These are phyloP conservation scores for Willowsia nigromaculata DNA, from an alignment of 2,888 invertebrate species.

Conservation along the genomic window DNA sequence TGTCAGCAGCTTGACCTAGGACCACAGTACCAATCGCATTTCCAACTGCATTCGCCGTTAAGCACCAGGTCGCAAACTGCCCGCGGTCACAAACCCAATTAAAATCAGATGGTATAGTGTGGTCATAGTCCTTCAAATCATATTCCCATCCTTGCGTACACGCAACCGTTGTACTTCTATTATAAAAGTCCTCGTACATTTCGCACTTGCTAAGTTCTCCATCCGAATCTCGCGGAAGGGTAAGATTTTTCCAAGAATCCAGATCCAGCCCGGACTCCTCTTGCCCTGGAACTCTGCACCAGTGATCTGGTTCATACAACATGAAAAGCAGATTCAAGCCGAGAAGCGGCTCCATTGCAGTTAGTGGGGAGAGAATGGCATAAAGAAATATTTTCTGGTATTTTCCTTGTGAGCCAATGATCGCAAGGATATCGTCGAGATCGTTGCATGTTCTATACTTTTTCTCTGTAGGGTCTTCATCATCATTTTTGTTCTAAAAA, in stretches of 20 bases:
- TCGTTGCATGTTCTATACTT: slow-evolving; percentile 63
- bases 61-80: slow-evolving; percentile 74
- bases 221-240: slow-evolving; percentile 81
- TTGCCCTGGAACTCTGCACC: slow-evolving; percentile 83
- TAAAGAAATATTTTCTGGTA: slow-evolving; percentile 76
- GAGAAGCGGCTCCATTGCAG: slow-evolving; percentile 70
- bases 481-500: slow-evolving; percentile 36
- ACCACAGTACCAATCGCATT: slow-evolving; percentile 82
- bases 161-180: slow-evolving; percentile 79
- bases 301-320: slow-evolving; percentile 80
- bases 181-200: slow-evolving; percentile 63
- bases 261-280: slow-evolving; percentile 78
- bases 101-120: slow-evolving; percentile 82
- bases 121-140: slow-evolving; percentile 82
- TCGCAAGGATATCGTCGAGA: slow-evolving; percentile 72
- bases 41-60: slow-evolving; percentile 68
- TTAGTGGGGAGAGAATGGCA: slow-evolving; percentile 72
- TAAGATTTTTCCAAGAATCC: slow-evolving; percentile 82
- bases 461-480: slow-evolving; percentile 25
- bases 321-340: slow-evolving; percentile 72
- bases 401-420: slow-evolving; percentile 75
- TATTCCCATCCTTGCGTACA: slow-evolving; percentile 82
- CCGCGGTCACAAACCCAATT: slow-evolving; percentile 83
- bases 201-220: slow-evolving; percentile 74
- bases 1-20: slow-evolving; percentile 83